A percentile compares a stretch with the other conserved stretches of the same genome.
Conservation (phyloP, 2,113 vertebrate species). For the Neolamprologus modestus region DNA sequence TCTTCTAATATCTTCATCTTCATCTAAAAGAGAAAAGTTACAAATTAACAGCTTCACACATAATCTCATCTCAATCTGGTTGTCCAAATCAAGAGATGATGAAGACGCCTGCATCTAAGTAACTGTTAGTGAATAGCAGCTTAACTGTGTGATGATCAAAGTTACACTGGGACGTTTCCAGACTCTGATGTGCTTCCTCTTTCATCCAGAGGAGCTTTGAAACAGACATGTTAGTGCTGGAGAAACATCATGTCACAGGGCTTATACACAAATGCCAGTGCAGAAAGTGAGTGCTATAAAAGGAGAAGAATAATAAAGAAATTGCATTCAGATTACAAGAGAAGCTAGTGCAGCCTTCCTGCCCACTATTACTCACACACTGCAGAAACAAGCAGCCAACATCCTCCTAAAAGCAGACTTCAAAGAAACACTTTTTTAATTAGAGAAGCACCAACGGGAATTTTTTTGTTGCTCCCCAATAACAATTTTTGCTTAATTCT, state of each 20-base stretch:
- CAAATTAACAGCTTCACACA: background rate
- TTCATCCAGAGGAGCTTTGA: background rate
- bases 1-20: background rate
- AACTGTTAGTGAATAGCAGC: background rate
- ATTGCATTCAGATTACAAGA: background rate
- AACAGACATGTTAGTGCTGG: background rate
- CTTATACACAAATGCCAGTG: background rate
- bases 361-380: background rate
- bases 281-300: background rate
- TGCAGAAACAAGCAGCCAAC: background rate
- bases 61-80: background rate
- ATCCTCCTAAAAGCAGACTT: background rate
- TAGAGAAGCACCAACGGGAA: background rate
- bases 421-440: background rate
- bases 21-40: background rate
- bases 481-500: background rate
- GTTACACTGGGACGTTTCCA: background rate
- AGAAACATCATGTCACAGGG: background rate
- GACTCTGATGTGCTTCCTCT: background rate
- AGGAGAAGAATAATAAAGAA: background rate
- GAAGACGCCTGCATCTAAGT: background rate
- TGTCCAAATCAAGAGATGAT: background rate
- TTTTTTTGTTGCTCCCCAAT: fast-evolving
- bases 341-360: background rate
- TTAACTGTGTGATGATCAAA: background rate